phyloP scores from a whole-genome alignment of 1,140 invertebrate species.

The Heliconius hermathena region DNA sequence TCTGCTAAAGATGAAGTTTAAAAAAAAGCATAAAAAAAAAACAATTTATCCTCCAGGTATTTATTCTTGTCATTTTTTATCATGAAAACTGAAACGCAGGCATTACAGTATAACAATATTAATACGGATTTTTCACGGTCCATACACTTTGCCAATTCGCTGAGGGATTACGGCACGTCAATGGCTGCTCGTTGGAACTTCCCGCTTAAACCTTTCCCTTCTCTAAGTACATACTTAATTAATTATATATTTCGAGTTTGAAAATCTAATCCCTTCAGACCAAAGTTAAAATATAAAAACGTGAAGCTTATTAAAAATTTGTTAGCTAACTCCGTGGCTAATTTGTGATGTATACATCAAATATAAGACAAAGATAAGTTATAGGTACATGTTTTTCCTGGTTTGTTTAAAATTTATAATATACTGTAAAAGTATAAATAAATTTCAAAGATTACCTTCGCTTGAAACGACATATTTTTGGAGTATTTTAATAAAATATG shows the following conservation, averaged over 20 bases:
- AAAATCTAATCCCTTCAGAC: slow-evolving; percentile 34
- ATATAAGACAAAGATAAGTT: not conserved
- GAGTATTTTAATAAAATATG: no score
- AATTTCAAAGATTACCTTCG: no score
- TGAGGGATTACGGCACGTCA: slow-evolving; percentile 57
- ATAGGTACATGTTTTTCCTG: not conserved
- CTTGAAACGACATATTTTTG: no score
- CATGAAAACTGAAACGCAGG: not conserved
- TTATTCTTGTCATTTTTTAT: not conserved
- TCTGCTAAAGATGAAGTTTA: not conserved
- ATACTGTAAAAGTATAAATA: no score
- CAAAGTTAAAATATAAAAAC: not conserved
- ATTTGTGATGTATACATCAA: not conserved
- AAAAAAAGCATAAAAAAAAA: not conserved
- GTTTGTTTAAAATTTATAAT: not conserved
- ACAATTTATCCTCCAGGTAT: not conserved
- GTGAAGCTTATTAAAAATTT: not conserved
- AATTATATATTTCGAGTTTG: slow-evolving; percentile 65
- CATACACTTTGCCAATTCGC: slow-evolving; percentile 52
- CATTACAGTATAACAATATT: slow-evolving; percentile 47
- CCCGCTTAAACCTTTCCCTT: slow-evolving; percentile 63
- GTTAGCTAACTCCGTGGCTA: not conserved
- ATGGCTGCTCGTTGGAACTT: slow-evolving; percentile 58
- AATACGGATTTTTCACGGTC: slow-evolving; percentile 61
- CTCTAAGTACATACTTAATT: slow-evolving; percentile 69